Conservation (phyloP, 2,113 vertebrate genomes). For the Ochotona princeps region DNA sequence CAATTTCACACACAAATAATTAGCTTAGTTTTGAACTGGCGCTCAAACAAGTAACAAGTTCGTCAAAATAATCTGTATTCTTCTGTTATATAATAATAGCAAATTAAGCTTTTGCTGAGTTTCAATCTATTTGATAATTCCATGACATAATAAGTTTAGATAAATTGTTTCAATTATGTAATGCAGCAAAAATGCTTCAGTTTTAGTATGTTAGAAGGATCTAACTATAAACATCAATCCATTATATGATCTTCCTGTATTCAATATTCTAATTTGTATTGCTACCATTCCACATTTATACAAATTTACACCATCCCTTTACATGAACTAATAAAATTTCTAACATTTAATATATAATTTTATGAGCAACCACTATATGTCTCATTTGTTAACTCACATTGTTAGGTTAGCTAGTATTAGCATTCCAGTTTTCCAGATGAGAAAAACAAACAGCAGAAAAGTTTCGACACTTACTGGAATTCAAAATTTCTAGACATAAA, state of each 20-base stretch:
- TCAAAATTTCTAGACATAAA: background rate
- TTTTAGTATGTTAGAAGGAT: slow-evolving; percentile 7
- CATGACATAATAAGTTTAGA: background rate
- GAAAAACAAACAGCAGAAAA: background rate
- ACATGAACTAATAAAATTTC: background rate
- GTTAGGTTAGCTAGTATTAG: background rate
- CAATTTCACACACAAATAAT: background rate
- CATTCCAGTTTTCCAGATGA: background rate
- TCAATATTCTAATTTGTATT: background rate
- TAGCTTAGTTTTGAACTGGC: slow-evolving; percentile 2
- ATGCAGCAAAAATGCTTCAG: background rate
- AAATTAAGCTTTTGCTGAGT: background rate
- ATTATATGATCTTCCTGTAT: background rate
- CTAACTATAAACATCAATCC: background rate
- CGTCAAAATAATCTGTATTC: background rate
- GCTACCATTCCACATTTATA: background rate
- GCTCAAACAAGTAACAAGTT: slow-evolving; percentile 23
- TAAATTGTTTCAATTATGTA: background rate
- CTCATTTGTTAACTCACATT: background rate
- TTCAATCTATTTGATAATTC: background rate
- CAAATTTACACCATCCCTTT: background rate
- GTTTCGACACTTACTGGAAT: background rate
- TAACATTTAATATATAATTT: background rate
- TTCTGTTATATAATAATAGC: slow-evolving; percentile 34
- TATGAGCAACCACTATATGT: background rate